A percentile compares a stretch with the other conserved stretches of the same genome.
Evolutionary conservation across 2,113 vertebrate genomes (phyloP).

Genomic region (Spizaetus ornatus): DNA sequence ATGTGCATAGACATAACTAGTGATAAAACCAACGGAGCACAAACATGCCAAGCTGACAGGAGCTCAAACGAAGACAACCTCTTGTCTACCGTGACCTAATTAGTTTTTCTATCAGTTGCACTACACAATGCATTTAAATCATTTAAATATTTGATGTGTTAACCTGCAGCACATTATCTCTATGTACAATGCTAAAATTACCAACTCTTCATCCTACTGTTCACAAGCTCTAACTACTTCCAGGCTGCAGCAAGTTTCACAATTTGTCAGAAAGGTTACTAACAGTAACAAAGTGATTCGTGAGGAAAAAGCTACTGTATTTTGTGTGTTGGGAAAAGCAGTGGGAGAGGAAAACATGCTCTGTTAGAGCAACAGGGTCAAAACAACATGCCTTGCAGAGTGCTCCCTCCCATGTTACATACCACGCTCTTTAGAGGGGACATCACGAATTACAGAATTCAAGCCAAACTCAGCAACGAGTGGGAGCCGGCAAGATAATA

Average conservation of each 20-base stretch:
- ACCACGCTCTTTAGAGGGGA: not conserved
- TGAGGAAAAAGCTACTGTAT: not conserved
- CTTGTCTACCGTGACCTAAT: not conserved
- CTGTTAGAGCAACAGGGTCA: not conserved
- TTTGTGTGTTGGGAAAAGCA: not conserved
- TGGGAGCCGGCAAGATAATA: conserved; percentile 9
- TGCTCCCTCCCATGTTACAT: not conserved
- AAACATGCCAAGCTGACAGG: not conserved
- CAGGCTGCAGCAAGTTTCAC: not conserved
- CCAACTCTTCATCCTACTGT: not conserved
- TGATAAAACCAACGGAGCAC: not conserved
- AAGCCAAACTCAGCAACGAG: not conserved
- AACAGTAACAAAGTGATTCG: not conserved
- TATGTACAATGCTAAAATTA: not conserved
- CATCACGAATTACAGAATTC: not conserved
- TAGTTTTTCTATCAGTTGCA: not conserved
- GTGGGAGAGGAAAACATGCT: not conserved
- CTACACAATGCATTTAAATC: not conserved
- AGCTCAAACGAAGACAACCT: not conserved
- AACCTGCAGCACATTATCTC: not conserved
- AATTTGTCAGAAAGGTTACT: not conserved
- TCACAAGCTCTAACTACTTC: not conserved
- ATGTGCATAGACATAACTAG: not conserved
- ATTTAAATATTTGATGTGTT: not conserved
- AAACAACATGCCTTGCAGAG: not conserved